phyloP scores from a whole-genome alignment of 2,888 invertebrate species.

The Aphodius sticticus region DNA sequence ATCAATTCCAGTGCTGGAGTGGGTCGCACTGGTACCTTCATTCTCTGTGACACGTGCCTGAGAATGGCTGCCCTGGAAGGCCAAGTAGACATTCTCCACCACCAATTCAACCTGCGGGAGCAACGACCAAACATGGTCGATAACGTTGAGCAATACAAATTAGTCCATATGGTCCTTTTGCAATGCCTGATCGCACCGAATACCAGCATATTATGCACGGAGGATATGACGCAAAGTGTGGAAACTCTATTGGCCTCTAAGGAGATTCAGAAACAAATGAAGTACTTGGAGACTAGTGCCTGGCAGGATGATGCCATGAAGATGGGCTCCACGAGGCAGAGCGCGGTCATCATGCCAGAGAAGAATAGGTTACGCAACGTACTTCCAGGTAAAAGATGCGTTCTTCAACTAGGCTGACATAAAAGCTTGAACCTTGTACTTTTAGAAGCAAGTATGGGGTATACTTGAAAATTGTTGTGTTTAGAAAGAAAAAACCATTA shows the following conservation, averaged over 20 bases:
- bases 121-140: constrained; percentile 59
- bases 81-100: constrained; percentile 51
- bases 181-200: constrained; percentile 57
- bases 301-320: constrained; percentile 60
- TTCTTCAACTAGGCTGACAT: no score
- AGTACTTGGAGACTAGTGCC: constrained; percentile 52
- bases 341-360: constrained; percentile 39
- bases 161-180: constrained; percentile 60
- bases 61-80: constrained; percentile 60
- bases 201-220: constrained; percentile 54
- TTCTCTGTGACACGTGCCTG: constrained; percentile 66
- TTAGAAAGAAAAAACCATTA: no score
- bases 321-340: constrained; percentile 38
- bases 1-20: constrained; percentile 66
- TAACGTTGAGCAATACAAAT: constrained; percentile 60
- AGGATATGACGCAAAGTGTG: constrained; percentile 48
- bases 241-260: constrained; percentile 47
- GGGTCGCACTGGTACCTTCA: constrained; percentile 68
- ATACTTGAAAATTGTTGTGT: no score
- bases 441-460: no score
- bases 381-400: constrained; percentile 53
- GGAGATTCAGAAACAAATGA: constrained; percentile 52
- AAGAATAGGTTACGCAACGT: constrained; percentile 59
- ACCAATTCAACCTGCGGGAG: constrained; percentile 52
- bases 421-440: neutral